Conservation (phyloP, 2,888 invertebrate species). For the Epirrhoe alternata region DNA sequence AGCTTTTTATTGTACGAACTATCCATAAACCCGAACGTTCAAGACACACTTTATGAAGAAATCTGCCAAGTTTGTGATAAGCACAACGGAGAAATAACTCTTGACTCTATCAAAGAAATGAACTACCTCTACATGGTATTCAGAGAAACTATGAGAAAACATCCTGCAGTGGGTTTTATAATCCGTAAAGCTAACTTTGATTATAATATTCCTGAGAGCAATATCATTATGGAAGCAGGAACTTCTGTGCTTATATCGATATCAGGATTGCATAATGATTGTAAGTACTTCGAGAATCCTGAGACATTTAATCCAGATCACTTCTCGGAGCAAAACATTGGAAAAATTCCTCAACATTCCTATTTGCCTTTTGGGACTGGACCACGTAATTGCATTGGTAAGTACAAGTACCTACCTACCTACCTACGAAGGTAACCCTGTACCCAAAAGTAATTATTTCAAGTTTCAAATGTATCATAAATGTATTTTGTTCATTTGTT, state of each 20-base stretch:
- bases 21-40: conserved; percentile 43
- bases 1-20: conserved; percentile 46
- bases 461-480: not conserved
- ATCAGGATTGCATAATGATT: conserved; percentile 52
- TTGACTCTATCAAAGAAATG: conserved; percentile 58
- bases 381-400: conserved; percentile 60
- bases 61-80: conserved; percentile 40
- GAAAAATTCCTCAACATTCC: conserved; percentile 42
- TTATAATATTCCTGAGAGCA: conserved; percentile 43
- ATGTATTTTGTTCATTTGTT: conserved; percentile 12
- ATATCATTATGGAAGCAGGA: conserved; percentile 49
- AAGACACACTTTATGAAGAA: conserved; percentile 43
- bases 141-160: conserved; percentile 48
- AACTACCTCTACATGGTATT: conserved; percentile 57
- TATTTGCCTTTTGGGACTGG: conserved; percentile 47
- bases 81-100: conserved; percentile 39
- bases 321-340: conserved; percentile 46
- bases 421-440: not conserved
- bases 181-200: conserved; percentile 23
- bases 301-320: conserved; percentile 55
- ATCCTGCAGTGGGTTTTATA: conserved; percentile 44
- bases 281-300: conserved; percentile 54
- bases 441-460: too few species aligned
- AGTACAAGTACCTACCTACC: conserved; percentile 23
- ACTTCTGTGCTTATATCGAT: conserved; percentile 41